Percentiles rank a stretch among this genome's conserved stretches.
Evolutionary conservation across 2,888 invertebrate species (phyloP).

Genomic region (Lithophane leautieri): DNA sequence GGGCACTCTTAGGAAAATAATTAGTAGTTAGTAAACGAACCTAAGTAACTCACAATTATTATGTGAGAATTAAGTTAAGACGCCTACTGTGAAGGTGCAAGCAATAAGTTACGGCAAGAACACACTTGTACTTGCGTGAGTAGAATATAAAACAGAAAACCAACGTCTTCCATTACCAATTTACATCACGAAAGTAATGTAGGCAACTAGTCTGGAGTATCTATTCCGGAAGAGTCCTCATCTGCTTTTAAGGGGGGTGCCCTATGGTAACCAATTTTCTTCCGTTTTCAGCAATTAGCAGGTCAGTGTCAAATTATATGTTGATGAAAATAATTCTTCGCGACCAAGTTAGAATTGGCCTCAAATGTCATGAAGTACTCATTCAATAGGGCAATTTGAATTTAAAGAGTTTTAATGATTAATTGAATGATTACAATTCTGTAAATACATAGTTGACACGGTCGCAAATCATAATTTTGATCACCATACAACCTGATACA

Average conservation of each 20-base stretch:
- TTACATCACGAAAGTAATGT: conserved; percentile 7
- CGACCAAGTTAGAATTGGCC: not conserved
- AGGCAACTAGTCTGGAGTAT: conserved; percentile 3
- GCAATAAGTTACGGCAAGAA: conserved; percentile 53
- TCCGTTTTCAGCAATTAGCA: not conserved
- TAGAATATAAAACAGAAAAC: conserved; percentile 27
- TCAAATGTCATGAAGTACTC: not conserved
- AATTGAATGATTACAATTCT: too few relatives aligned
- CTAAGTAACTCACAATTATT: conserved; percentile 6
- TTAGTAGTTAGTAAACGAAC: conserved; percentile 19
- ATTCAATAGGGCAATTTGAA: not conserved
- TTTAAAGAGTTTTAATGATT: too few relatives aligned
- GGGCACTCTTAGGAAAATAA: not conserved
- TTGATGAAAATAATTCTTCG: not conserved
- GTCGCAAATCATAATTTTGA: not conserved
- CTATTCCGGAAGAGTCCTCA: not conserved
- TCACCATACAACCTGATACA: not conserved
- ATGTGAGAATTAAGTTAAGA: conserved; percentile 14
- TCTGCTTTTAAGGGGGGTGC: not conserved
- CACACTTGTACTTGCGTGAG: conserved; percentile 28
- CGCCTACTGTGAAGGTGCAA: conserved; percentile 45
- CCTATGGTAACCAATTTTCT: too few relatives aligned
- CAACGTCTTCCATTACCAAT: not conserved
- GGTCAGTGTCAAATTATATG: not conserved
- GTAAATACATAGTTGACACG: too few relatives aligned